A percentile compares a stretch with the other conserved stretches of the same genome.
phyloP scores from a whole-genome alignment of 2,113 vertebrate genomes.

The Sus scrofa region T2T-Sscrofa CM000824.6:38317501-38318000 shows the following conservation, averaged over 20 bases:
- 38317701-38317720: neutral
- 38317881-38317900: neutral
- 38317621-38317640: neutral
- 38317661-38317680: neutral
- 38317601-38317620: neutral
- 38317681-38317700: neutral
- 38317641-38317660: neutral
- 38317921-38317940: neutral
- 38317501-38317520: neutral
- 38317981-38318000: neutral
- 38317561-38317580: neutral
- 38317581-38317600: neutral
- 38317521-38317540: neutral
- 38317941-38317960: neutral
- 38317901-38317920: neutral
- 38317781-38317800: neutral
- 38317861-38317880: neutral
- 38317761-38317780: neutral
- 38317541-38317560: neutral
- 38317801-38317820: no score
- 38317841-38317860: neutral
- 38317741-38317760: no score
- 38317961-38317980: neutral
- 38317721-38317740: neutral
- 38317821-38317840: neutral